Evolutionary conservation across 2,888 invertebrate species (phyloP).

Genomic region (Drosophila prostipennis): DNA sequence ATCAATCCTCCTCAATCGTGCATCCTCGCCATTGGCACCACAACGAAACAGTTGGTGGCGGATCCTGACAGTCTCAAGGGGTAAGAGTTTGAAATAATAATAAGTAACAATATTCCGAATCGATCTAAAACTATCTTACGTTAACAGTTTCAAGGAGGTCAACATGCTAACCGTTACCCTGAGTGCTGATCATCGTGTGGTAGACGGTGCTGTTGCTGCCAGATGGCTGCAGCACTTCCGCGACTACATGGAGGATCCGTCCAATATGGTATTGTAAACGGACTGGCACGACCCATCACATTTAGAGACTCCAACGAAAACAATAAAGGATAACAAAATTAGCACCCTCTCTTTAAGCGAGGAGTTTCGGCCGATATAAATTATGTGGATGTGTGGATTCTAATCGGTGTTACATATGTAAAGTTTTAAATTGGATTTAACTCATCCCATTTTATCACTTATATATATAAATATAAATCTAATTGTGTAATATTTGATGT

Average conservation of each 20-base stretch:
- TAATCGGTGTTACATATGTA: conserved; percentile 51
- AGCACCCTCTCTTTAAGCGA: conserved; percentile 24
- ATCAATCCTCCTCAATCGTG: conserved; percentile 98
- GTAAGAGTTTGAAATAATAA: conserved; percentile 84
- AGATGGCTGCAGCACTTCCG: conserved; percentile 97
- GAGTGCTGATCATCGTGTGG: conserved; percentile 98
- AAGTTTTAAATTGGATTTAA: conserved; percentile 36
- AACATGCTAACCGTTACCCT: conserved; percentile 95
- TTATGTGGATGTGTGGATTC: conserved; percentile 31
- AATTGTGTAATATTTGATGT: conserved; percentile 51
- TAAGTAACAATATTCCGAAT: no score
- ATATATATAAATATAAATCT: conserved; percentile 31
- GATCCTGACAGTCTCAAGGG: conserved; percentile 90
- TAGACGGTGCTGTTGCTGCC: conserved; percentile 99
- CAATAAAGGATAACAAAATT: conserved; percentile 5
- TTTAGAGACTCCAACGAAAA: conserved; percentile 41
- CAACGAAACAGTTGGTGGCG: conserved; percentile 90
- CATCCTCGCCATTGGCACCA: conserved; percentile 95
- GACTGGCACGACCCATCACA: conserved; percentile 10
- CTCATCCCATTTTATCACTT: conserved; percentile 39
- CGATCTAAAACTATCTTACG: background rate
- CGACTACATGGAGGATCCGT: conserved; percentile 95
- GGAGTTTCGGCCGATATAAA: conserved; percentile 22
- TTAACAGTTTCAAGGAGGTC: conserved; percentile 88
- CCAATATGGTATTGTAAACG: conserved; percentile 94